phyloP scores from a whole-genome alignment of 2,888 invertebrate genomes.

The Drosophila heteroneura region DNA sequence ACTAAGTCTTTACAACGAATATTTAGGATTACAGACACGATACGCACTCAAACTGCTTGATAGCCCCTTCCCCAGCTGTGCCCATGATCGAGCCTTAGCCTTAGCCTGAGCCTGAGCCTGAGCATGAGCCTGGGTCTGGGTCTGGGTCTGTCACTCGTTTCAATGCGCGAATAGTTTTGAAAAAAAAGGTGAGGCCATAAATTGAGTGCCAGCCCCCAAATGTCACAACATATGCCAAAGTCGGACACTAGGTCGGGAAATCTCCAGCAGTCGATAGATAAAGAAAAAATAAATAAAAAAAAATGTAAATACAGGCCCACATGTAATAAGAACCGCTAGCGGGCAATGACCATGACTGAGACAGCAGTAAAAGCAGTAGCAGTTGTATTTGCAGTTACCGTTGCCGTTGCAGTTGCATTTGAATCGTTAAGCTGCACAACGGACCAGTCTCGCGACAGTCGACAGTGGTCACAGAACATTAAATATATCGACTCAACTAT shows the following conservation, averaged over 20 bases:
- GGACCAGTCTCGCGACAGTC: background rate
- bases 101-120: background rate
- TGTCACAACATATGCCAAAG: conserved; percentile 42
- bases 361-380: conserved; percentile 5
- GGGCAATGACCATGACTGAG: conserved; percentile 94
- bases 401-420: background rate
- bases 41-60: background rate
- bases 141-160: background rate
- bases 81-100: background rate
- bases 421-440: background rate
- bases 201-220: background rate
- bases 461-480: background rate
- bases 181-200: background rate
- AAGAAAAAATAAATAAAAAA: background rate
- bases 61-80: background rate
- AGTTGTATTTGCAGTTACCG: background rate
- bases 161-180: background rate
- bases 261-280: background rate
- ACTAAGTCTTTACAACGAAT: background rate
- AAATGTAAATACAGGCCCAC: background rate
- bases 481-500: background rate
- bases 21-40: background rate
- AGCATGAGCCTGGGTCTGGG: background rate
- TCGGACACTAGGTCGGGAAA: conserved; percentile 23
- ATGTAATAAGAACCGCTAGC: conserved; percentile 1